Percentiles rank a stretch among this genome's conserved stretches.
Evolutionary conservation across 2,888 invertebrate genomes (phyloP).

Genomic region (Cephus pygmeus): DNA sequence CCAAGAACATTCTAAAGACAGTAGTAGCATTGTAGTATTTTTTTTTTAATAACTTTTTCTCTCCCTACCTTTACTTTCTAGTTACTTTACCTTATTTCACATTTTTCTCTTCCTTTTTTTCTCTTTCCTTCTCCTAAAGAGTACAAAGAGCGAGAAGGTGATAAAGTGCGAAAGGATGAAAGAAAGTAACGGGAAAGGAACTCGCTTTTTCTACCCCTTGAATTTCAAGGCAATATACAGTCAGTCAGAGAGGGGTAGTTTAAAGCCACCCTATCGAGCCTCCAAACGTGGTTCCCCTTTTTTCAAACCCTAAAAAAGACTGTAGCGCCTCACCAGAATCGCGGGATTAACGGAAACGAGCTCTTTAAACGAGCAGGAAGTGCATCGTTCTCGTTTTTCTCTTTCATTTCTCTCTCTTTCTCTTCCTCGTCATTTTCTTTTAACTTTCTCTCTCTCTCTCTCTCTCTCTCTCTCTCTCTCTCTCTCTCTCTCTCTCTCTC

Average conservation of each 20-base stretch:
- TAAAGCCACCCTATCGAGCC: background rate
- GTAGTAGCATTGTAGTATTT: background rate
- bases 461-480: conserved; percentile 10
- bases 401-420: background rate
- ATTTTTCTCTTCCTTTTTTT: background rate
- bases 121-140: background rate
- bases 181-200: conserved; percentile 19
- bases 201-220: background rate
- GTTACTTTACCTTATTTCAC: background rate
- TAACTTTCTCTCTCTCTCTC: conserved; percentile 7
- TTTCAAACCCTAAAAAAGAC: background rate
- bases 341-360: background rate
- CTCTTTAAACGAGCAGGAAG: background rate
- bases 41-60: background rate
- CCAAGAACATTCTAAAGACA: background rate
- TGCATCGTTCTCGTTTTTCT: background rate
- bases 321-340: background rate
- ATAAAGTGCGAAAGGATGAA: conserved; percentile 10
- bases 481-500: no score
- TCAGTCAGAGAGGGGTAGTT: background rate
- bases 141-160: conserved; percentile 16
- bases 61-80: background rate
- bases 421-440: background rate
- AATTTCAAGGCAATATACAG: background rate
- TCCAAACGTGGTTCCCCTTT: background rate